Percentiles rank a stretch among this genome's conserved stretches.
Conservation (phyloP, 2,888 invertebrate genomes). For the Napeogenes inachia region DNA sequence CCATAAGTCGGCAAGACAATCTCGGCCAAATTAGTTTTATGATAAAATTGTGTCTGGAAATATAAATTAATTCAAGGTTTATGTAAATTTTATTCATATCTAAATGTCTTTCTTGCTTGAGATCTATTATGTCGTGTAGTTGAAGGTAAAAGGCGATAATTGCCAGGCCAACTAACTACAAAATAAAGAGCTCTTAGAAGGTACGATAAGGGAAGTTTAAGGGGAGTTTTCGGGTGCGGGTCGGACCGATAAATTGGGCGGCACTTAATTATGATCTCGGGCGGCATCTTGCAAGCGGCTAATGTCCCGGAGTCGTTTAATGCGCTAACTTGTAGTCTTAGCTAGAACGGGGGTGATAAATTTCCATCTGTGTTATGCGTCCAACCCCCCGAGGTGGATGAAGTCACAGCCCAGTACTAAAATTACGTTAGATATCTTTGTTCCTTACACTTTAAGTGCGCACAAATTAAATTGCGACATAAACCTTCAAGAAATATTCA, state of each 20-base stretch:
- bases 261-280: constrained; percentile 78
- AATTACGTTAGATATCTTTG: neutral
- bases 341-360: constrained; percentile 74
- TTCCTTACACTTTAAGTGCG: no score
- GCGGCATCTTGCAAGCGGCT: constrained; percentile 77
- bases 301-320: constrained; percentile 77
- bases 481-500: neutral
- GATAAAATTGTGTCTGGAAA: constrained; percentile 14
- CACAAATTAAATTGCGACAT: no score
- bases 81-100: constrained; percentile 23
- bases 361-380: constrained; percentile 65
- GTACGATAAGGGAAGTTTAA: constrained; percentile 75
- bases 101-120: constrained; percentile 8
- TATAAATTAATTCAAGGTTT: constrained; percentile 29
- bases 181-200: constrained; percentile 74
- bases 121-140: constrained; percentile 22
- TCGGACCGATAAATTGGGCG: constrained; percentile 77
- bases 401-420: neutral
- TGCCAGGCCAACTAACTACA: constrained; percentile 66
- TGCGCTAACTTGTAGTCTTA: constrained; percentile 75
- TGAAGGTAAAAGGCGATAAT: constrained; percentile 67
- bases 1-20: constrained; percentile 8
- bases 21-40: constrained; percentile 13
- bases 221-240: constrained; percentile 71
- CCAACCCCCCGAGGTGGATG: constrained; percentile 35